phyloP scores from a whole-genome alignment of 1,140 invertebrate species.

The Conus ventricosus region DNA sequence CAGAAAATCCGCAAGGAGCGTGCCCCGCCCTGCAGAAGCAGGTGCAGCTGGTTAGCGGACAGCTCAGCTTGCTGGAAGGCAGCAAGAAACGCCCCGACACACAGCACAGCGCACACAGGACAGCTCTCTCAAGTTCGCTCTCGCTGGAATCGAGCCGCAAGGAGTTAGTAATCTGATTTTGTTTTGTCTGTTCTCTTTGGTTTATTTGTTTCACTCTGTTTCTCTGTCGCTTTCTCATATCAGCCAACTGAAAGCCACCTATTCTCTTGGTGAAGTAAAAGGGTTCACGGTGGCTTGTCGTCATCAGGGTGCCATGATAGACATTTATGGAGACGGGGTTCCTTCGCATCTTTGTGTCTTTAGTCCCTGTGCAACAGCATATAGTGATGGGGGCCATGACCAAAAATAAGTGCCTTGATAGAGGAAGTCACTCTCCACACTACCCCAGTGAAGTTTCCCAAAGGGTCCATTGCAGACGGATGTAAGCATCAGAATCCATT shows the following conservation, averaged over 20 bases:
- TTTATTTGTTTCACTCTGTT: neutral
- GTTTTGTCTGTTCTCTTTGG: neutral
- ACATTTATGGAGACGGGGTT: no score
- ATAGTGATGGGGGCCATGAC: no score
- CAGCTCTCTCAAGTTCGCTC: constrained; percentile 55
- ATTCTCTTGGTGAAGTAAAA: neutral
- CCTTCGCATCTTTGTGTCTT: no score
- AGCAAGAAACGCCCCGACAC: constrained; percentile 65
- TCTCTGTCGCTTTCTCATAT: no score
- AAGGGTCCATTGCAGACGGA: no score
- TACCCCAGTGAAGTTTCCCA: no score
- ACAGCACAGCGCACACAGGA: constrained; percentile 54
- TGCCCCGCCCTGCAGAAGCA: constrained; percentile 65
- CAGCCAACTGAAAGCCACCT: no score
- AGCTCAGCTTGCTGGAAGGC: constrained; percentile 63
- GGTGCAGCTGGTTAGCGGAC: constrained; percentile 63
- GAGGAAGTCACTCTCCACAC: no score
- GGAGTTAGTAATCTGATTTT: constrained; percentile 45
- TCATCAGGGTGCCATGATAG: no score
- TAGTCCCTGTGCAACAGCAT: no score
- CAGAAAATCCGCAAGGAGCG: constrained; percentile 54
- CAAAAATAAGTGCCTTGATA: no score
- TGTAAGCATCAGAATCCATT: no score
- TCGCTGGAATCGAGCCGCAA: constrained; percentile 43
- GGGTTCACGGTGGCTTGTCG: neutral